Base-by-base conservation (phyloP, 2,113 vertebrate species). In the Cynocephalus volans region DNA sequence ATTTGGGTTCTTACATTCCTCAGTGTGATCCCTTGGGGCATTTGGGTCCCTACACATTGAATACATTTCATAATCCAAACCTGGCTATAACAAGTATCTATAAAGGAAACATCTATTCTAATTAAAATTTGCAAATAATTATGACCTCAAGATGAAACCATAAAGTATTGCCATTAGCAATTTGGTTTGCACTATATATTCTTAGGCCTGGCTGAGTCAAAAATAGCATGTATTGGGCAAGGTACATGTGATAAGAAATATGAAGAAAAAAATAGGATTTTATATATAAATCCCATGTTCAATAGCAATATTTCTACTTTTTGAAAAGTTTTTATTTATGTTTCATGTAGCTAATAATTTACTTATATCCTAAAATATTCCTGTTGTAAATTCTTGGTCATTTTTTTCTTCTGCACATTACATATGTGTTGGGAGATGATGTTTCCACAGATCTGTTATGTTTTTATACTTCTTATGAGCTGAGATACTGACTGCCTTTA, bases 51-150 rank as follows among this genome's bases (percentile, higher is more conserved):
- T n/a, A n/a, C n/a, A 65, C 0, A 65, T 28, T 48, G 50, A 85
- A 85, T 41, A n/a, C 23, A 77, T 80, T 36, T 83, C 5, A 69
- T 91, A 93, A 92, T 62, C 31, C 2, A 81, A 26, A 73, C 12
- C n/a, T 50, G 11, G 19, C 76, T 54, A 72, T 69, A 88, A 62
- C n/a, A 31, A 88, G 5, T 83, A 31, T 65, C 31, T 90, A 4
- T 58, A 54, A 83, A 86, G 31, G 12, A 80, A 75, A 75, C 1
- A 70, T 33, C 81, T 48, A 48, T 72, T 94, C 13, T 77, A 56
- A 79, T 83, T 62, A 81, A 95, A 88, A 69, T 79, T 88, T 23
- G 69, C 72, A 82, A 81, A 33, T 56, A 70, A 62, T 31, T 89
- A 79, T 73, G 33, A 3, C 12, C 24, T 73, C 28, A 79, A 31